A percentile compares a stretch with the other conserved stretches of the same genome.
Evolutionary conservation across 2,797 vertebrate genomes (phyloP).

Genomic region (Ciconia nigra): DNA sequence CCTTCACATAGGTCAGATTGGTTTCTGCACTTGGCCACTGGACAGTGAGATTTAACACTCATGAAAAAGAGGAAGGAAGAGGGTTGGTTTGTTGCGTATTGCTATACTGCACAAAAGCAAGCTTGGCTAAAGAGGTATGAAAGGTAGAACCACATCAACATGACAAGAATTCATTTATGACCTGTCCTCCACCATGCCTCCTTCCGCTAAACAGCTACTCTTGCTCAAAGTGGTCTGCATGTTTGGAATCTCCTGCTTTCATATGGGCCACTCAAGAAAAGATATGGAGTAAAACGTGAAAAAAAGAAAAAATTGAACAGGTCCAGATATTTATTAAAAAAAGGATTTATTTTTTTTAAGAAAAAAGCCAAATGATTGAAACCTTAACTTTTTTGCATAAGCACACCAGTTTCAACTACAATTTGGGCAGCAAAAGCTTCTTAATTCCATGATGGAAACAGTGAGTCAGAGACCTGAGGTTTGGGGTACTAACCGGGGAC

Average conservation of each 20-base stretch:
- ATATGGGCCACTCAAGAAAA: neutral
- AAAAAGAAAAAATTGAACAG: neutral
- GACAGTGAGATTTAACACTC: neutral
- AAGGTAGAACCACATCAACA: neutral
- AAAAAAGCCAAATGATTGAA: neutral
- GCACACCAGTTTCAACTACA: neutral
- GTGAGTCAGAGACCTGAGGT: neutral
- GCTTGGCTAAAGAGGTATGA: neutral
- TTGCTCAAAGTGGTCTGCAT: neutral
- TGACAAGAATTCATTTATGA: neutral
- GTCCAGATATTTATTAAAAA: neutral
- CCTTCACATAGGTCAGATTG: neutral
- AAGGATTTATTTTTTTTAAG: neutral
- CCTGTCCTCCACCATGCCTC: neutral
- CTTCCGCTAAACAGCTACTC: neutral
- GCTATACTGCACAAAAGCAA: neutral
- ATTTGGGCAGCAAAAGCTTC: neutral
- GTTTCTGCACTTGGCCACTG: neutral
- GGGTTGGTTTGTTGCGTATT: neutral
- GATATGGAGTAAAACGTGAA: neutral
- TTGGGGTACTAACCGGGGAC: neutral
- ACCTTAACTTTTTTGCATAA: neutral
- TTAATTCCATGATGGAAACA: neutral
- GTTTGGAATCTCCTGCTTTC: neutral
- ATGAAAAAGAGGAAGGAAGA: neutral